Percentiles rank a stretch among this genome's conserved stretches.
phyloP scores from a whole-genome alignment of 2,888 invertebrate genomes.

The Brenthis daphne region DNA sequence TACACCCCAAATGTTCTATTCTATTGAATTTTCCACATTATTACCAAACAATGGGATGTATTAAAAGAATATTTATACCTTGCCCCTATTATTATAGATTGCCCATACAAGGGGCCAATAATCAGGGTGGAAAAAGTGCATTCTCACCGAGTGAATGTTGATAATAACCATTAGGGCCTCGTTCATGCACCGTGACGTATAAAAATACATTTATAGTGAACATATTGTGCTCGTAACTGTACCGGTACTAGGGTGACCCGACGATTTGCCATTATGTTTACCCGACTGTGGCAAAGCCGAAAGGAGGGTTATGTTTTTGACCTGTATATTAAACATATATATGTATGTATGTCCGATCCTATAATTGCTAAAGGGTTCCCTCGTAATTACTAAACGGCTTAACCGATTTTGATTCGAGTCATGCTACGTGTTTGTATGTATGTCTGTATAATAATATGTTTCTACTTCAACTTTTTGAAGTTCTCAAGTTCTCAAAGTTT shows the following conservation, averaged over 20 bases:
- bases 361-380: no score
- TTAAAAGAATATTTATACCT: conserved; percentile 28
- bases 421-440: no score
- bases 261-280: not conserved
- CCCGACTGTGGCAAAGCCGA: no score
- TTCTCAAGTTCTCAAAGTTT: no score
- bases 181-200: conserved; percentile 45
- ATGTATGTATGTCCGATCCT: no score
- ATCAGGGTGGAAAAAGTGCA: conserved; percentile 50
- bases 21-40: conserved; percentile 8
- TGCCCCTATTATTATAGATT: conserved; percentile 24
- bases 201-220: conserved; percentile 50
- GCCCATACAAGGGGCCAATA: conserved; percentile 32
- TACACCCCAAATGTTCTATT: conserved; percentile 2
- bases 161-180: conserved; percentile 59
- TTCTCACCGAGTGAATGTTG: conserved; percentile 59
- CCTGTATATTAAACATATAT: no score
- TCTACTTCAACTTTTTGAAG: no score
- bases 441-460: no score
- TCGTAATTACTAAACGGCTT: no score
- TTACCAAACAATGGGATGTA: conserved; percentile 10
- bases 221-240: conserved; percentile 45
- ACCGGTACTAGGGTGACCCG: conserved; percentile 11
- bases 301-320: no score
- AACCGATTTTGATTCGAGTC: no score